Percentiles rank a stretch among this genome's conserved stretches.
Conservation (phyloP, 2,888 invertebrate species). For the Drosophila flavopinicola region DNA sequence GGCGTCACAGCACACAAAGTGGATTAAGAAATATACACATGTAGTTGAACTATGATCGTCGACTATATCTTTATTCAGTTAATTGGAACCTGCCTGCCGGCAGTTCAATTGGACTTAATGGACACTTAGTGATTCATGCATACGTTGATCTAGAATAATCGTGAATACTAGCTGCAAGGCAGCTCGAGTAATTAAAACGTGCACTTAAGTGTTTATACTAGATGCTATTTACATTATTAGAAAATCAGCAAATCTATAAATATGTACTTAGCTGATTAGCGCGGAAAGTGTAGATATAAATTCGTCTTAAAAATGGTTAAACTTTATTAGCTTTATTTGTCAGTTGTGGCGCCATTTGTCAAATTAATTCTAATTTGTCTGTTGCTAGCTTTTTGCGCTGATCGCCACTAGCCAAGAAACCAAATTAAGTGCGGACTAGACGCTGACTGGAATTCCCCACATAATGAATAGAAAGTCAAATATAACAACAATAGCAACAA, state of each 20-base stretch:
- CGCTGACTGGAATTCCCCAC: slow-evolving; percentile 69
- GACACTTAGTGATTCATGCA: slow-evolving; percentile 34
- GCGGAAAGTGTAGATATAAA: slow-evolving; percentile 9
- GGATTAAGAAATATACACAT: slow-evolving; percentile 6
- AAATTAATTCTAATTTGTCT: slow-evolving; percentile 61
- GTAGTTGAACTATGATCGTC: slow-evolving; percentile 1
- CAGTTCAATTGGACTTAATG: slow-evolving; percentile 11
- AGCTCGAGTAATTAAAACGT: neutral
- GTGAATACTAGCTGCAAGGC: neutral
- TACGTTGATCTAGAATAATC: slow-evolving; percentile 14
- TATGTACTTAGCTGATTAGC: slow-evolving; percentile 9
- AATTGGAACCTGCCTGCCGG: slow-evolving; percentile 6
- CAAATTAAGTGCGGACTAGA: slow-evolving; percentile 44
- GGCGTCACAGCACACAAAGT: slow-evolving; percentile 25
- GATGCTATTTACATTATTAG: slow-evolving; percentile 10
- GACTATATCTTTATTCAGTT: neutral
- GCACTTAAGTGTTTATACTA: neutral
- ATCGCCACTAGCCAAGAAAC: slow-evolving; percentile 31
- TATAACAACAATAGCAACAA: slow-evolving; percentile 17
- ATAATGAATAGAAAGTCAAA: slow-evolving; percentile 64
- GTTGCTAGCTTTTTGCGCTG: slow-evolving; percentile 13
- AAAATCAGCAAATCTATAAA: slow-evolving; percentile 3
- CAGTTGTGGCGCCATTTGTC: slow-evolving; percentile 57
- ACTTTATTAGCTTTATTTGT: slow-evolving; percentile 13
- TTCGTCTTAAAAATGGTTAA: neutral